phyloP scores from a whole-genome alignment of 2,888 invertebrate species.

The Leucophora obtusa region DNA sequence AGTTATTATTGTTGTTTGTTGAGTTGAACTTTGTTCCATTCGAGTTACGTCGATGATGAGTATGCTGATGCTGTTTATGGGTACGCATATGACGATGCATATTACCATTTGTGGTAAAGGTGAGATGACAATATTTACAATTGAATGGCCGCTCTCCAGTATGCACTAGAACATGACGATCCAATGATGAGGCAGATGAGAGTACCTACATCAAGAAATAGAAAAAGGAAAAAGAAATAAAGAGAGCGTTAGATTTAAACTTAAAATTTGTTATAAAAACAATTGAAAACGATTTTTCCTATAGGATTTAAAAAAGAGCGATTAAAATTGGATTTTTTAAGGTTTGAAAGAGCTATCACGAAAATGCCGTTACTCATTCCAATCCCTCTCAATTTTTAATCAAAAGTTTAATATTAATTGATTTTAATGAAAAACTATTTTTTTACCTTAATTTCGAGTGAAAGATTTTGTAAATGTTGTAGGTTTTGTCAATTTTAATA shows the following conservation, averaged over 20 bases:
- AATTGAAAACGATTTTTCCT: no score
- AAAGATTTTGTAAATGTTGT: no score
- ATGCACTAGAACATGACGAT: conserved; percentile 89
- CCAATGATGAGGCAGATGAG: conserved; percentile 88
- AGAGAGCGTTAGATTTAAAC: neutral
- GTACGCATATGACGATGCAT: conserved; percentile 91
- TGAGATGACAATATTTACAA: conserved; percentile 87
- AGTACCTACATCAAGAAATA: conserved; percentile 80
- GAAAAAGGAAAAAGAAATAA: conserved; percentile 21
- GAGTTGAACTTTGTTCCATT: conserved; percentile 68
- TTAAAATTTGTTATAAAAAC: no score
- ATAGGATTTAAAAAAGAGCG: no score
- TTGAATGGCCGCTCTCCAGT: conserved; percentile 89
- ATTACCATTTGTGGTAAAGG: conserved; percentile 91
- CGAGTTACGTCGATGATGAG: conserved; percentile 73
- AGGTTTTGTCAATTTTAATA: no score
- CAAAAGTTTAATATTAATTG: no score
- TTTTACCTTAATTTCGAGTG: no score
- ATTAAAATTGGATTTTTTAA: no score
- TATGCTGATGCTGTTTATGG: conserved; percentile 80
- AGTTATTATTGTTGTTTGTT: conserved; percentile 56
- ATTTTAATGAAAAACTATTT: no score
- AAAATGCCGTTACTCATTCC: no score
- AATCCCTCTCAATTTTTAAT: no score
- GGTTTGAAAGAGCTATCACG: no score